Evolutionary conservation across 2,888 invertebrate genomes (phyloP).

Genomic region (Acleris holmiana): DNA sequence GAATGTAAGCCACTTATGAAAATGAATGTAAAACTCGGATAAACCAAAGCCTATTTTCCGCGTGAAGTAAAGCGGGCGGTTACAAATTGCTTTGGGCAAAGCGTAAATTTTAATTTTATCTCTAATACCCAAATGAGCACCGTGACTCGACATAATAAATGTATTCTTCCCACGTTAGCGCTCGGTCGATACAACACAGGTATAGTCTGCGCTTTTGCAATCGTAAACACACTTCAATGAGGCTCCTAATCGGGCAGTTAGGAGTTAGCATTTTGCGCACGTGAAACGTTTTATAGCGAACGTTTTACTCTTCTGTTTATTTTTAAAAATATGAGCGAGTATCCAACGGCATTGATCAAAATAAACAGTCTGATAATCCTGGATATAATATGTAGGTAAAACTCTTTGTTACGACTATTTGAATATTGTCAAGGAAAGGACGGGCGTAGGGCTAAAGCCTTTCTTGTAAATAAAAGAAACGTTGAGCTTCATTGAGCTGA

Average conservation of each 20-base stretch:
- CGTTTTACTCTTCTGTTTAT: background rate
- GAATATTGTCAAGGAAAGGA: conserved; percentile 12
- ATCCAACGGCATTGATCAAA: background rate
- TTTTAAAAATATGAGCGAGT: background rate
- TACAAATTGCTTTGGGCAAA: conserved; percentile 84
- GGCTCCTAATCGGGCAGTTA: conserved; percentile 13
- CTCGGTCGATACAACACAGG: conserved; percentile 57
- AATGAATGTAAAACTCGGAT: conserved; percentile 80
- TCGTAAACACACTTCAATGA: conserved; percentile 23
- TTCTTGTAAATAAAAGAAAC: conserved; percentile 25
- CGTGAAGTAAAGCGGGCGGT: conserved; percentile 80
- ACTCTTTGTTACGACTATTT: background rate
- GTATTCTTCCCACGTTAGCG: conserved; percentile 80
- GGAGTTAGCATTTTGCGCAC: conserved; percentile 7
- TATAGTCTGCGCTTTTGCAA: conserved; percentile 39
- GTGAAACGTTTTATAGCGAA: conserved; percentile 2
- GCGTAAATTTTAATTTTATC: conserved; percentile 85
- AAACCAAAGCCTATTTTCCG: conserved; percentile 83
- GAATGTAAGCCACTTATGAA: conserved; percentile 80
- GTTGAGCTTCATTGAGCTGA: conserved; percentile 26
- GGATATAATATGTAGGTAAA: too few species aligned
- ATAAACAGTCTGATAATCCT: too few species aligned
- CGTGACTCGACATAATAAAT: conserved; percentile 84
- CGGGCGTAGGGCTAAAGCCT: conserved; percentile 6
- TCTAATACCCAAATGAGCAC: conserved; percentile 84